Evolutionary conservation across 2,797 vertebrate genomes (phyloP).

Genomic region (Gobionotothen gibberifrons): DNA sequence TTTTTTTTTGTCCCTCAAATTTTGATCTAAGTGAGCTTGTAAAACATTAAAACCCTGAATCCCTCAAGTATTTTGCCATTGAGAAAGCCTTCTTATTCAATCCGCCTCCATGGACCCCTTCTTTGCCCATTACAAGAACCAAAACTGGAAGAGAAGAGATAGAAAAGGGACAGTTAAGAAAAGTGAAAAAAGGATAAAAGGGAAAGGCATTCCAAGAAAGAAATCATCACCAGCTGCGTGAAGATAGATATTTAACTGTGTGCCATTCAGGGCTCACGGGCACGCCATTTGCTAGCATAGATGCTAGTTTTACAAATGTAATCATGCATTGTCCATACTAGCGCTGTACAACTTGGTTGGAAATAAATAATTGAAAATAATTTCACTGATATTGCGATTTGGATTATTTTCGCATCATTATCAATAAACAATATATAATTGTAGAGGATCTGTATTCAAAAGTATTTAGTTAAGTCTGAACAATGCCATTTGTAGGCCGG

Average conservation of each 20-base stretch:
- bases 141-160: slow-evolving; percentile 98
- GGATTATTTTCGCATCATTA: too few species aligned
- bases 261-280: background rate
- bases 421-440: too few species aligned
- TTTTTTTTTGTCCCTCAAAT: slow-evolving; percentile 66
- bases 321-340: background rate
- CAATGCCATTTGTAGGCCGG: too few species aligned
- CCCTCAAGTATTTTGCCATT: slow-evolving; percentile 99
- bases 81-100: slow-evolving; percentile 99
- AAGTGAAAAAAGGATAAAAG: slow-evolving; percentile 75
- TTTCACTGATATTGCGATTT: too few species aligned
- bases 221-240: slow-evolving; percentile 31
- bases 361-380: background rate
- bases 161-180: slow-evolving; percentile 86
- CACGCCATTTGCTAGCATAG: background rate
- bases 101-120: slow-evolving; percentile 99
- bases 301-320: background rate
- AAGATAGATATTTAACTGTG: background rate
- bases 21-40: slow-evolving; percentile 86
- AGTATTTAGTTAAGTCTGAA: too few species aligned
- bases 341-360: background rate
- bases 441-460: too few species aligned
- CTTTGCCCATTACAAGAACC: slow-evolving; percentile 99
- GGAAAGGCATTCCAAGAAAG: slow-evolving; percentile 67
- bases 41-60: slow-evolving; percentile 98